Evolutionary conservation across 2,113 vertebrate species (phyloP).

Genomic region (Notiomystis cincta): DNA sequence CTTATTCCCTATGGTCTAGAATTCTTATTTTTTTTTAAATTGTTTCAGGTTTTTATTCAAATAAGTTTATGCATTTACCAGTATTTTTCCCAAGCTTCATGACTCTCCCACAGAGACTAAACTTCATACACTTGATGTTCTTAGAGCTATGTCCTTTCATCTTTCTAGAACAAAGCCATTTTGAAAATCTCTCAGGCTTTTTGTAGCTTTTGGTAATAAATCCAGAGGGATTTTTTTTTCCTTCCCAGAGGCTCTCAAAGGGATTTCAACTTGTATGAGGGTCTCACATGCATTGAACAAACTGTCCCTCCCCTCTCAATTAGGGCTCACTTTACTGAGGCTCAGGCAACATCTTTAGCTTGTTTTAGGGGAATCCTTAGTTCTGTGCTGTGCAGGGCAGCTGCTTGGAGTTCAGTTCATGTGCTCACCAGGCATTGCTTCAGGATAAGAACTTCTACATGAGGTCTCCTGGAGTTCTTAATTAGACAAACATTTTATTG

Average conservation of each 20-base stretch:
- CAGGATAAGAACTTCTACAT: neutral
- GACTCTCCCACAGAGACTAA: constrained; percentile 49
- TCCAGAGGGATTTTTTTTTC: constrained; percentile 14
- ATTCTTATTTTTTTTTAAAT: neutral
- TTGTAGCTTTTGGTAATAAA: constrained; percentile 64
- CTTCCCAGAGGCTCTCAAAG: neutral
- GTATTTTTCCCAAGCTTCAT: constrained; percentile 21
- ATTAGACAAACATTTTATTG: neutral
- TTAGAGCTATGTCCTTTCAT: constrained; percentile 55
- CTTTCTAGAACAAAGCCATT: constrained; percentile 63
- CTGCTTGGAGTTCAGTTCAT: neutral
- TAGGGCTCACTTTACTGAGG: neutral
- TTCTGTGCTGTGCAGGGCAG: neutral
- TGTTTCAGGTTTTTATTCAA: constrained; percentile 47
- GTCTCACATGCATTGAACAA: constrained; percentile 16
- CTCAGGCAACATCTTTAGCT: neutral
- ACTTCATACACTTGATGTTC: constrained; percentile 45
- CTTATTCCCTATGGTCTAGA: neutral
- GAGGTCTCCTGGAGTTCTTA: neutral
- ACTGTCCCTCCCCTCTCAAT: constrained; percentile 25
- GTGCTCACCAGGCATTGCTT: neutral
- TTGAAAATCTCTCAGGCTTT: constrained; percentile 63
- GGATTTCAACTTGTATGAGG: constrained; percentile 13
- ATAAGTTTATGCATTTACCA: constrained; percentile 38
- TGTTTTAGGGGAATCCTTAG: neutral